These are phyloP conservation scores for Xanthia icteritia DNA, from an alignment of 2,888 invertebrate species.

Conservation along the genomic window DNA sequence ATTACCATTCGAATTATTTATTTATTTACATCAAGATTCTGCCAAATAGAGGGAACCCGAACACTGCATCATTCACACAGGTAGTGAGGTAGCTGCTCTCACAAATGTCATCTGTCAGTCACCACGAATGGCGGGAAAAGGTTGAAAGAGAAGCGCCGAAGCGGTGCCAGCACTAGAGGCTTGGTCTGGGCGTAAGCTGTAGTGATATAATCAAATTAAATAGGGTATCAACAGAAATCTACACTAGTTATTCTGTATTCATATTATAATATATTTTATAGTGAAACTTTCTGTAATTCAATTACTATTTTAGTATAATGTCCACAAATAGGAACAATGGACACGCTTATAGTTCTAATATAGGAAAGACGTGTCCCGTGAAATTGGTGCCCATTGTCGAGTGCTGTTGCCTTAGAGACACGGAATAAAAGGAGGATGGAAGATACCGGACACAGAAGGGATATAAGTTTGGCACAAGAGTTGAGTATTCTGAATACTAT, in stretches of 20 bases:
- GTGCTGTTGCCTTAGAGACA: conserved; percentile 38
- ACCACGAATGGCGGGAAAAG: not conserved
- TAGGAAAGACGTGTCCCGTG: conserved; percentile 71
- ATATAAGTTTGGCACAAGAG: not conserved
- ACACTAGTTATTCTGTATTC: not conserved
- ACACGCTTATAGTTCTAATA: conserved; percentile 79
- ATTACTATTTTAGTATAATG: conserved; percentile 74
- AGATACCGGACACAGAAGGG: not conserved
- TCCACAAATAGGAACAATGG: conserved; percentile 78
- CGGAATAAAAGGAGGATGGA: conserved; percentile 26
- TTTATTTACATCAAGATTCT: no score
- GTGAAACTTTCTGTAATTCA: conserved; percentile 55
- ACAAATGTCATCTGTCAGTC: not conserved
- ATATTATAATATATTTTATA: not conserved
- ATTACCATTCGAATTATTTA: no score
- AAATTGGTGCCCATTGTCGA: conserved; percentile 73
- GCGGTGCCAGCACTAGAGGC: not conserved
- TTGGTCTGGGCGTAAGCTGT: not conserved
- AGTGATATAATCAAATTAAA: not conserved
- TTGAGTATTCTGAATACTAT: not conserved
- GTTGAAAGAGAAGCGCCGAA: not conserved
- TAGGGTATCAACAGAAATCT: not conserved
- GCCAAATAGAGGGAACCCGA: no score
- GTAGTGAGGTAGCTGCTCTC: not conserved
- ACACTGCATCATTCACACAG: no score